These are phyloP conservation scores for Echinarachnius parma DNA, from an alignment of 53 echinoderm and acorn worm genomes.

Conservation along the genomic window DNA sequence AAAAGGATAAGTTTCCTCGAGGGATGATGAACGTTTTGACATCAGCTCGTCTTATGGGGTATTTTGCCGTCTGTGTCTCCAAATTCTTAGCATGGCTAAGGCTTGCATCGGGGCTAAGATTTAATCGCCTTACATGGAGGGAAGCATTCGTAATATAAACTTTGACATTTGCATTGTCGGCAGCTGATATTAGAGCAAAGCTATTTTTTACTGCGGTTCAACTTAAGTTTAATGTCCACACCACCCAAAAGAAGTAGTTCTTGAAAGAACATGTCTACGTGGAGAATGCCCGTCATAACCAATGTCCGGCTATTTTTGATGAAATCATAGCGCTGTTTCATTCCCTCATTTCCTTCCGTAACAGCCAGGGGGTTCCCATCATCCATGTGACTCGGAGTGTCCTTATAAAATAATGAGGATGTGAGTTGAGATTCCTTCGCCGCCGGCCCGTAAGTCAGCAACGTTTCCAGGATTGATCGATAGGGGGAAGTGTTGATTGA, in stretches of 20 bases:
- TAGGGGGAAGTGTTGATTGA: slow-evolving; percentile 65
- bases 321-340: slow-evolving; percentile 46
- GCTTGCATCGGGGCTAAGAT: slow-evolving; percentile 48
- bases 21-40: slow-evolving; percentile 62
- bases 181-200: slow-evolving; percentile 47
- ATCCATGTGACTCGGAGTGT: slow-evolving; percentile 63
- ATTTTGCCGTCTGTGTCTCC: slow-evolving; percentile 63
- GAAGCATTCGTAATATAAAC: slow-evolving; percentile 13
- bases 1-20: slow-evolving; percentile 44
- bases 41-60: slow-evolving; percentile 58
- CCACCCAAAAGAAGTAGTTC: slow-evolving; percentile 57
- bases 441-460: slow-evolving; percentile 57
- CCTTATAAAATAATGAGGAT: slow-evolving; percentile 63
- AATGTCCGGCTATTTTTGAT: slow-evolving; percentile 31
- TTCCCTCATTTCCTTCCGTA: slow-evolving; percentile 44
- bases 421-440: slow-evolving; percentile 73
- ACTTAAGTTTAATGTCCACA: slow-evolving; percentile 62
- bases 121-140: slow-evolving; percentile 50
- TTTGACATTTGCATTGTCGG: slow-evolving; percentile 26
- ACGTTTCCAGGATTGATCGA: slow-evolving; percentile 54
- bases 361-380: slow-evolving; percentile 37
- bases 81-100: slow-evolving; percentile 62
- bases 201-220: slow-evolving; percentile 47
- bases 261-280: slow-evolving; percentile 65
- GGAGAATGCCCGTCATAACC: slow-evolving; percentile 51